Evolutionary conservation across 2,113 vertebrate genomes (phyloP).

Genomic region (Litocranius walleri): DNA sequence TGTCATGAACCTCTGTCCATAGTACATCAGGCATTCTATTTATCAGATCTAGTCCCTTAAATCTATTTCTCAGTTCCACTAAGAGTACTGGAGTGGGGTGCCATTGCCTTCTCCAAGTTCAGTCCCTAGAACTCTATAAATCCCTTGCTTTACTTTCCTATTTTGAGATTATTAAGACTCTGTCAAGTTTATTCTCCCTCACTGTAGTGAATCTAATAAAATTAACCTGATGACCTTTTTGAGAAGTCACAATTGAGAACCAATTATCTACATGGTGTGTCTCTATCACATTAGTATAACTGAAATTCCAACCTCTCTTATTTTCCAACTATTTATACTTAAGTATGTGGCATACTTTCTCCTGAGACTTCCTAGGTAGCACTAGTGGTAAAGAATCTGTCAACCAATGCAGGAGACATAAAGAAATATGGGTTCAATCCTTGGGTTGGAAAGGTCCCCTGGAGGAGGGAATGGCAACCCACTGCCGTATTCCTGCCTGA

Average conservation of each 20-base stretch:
- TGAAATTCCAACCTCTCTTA: background rate
- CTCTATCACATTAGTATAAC: background rate
- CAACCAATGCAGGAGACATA: background rate
- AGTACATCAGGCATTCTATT: no score
- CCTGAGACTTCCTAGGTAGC: background rate
- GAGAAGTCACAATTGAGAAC: background rate
- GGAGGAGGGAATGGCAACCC: background rate
- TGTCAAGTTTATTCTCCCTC: background rate
- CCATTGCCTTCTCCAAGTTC: no score
- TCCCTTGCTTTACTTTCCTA: background rate
- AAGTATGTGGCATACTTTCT: background rate
- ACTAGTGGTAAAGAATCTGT: background rate
- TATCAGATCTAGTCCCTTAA: no score
- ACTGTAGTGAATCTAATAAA: background rate
- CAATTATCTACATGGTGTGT: background rate
- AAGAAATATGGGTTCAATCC: background rate
- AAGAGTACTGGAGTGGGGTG: no score
- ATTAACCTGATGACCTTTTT: background rate
- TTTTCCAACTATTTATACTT: background rate
- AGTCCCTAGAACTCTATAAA: background rate
- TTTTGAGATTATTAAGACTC: background rate
- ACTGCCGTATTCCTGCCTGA: background rate
- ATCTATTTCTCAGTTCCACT: no score
- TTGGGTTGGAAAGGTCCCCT: background rate
- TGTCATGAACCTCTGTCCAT: rapidly evolving